These are phyloP conservation scores for Galleria mellonella DNA, from an alignment of 1,140 invertebrate genomes.

Conservation along the genomic window DNA sequence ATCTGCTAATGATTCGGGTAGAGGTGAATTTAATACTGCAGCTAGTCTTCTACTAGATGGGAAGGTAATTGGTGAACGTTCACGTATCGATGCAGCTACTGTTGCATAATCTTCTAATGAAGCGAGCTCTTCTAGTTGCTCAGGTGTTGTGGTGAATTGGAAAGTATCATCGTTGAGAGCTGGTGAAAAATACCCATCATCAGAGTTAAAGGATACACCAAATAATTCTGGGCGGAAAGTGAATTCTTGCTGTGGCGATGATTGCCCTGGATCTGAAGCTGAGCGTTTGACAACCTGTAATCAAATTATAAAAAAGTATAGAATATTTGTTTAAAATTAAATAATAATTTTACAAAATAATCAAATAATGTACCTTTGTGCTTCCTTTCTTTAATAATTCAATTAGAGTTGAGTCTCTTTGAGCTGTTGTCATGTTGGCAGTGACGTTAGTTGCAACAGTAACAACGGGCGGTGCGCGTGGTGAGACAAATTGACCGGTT, in stretches of 20 bases:
- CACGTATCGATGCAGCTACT: constrained; percentile 72
- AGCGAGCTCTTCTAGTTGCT: constrained; percentile 80
- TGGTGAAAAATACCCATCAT: constrained; percentile 83
- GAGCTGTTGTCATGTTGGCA: constrained; percentile 36
- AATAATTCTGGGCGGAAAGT: constrained; percentile 77
- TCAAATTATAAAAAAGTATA: constrained; percentile 6
- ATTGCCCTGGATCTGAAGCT: constrained; percentile 80
- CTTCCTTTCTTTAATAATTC: constrained; percentile 78
- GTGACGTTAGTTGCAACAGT: constrained; percentile 34
- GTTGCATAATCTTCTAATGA: constrained; percentile 79
- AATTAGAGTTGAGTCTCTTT: constrained; percentile 76
- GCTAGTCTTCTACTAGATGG: constrained; percentile 83
- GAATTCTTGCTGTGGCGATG: constrained; percentile 73
- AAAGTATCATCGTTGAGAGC: constrained; percentile 86
- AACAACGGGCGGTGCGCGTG: constrained; percentile 76
- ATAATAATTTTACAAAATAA: neutral
- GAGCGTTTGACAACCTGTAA: constrained; percentile 70
- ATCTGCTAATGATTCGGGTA: constrained; percentile 86
- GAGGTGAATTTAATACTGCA: constrained; percentile 82
- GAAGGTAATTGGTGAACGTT: constrained; percentile 76
- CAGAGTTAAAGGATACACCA: constrained; percentile 78
- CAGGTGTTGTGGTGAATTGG: constrained; percentile 80
- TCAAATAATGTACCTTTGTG: constrained; percentile 75
- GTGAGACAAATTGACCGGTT: constrained; percentile 64
- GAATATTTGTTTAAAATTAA: neutral